A percentile compares a stretch with the other conserved stretches of the same genome.
These are phyloP conservation scores for Phengaris alcon DNA, from an alignment of 2,888 invertebrate species.

Conservation along the genomic window DNA sequence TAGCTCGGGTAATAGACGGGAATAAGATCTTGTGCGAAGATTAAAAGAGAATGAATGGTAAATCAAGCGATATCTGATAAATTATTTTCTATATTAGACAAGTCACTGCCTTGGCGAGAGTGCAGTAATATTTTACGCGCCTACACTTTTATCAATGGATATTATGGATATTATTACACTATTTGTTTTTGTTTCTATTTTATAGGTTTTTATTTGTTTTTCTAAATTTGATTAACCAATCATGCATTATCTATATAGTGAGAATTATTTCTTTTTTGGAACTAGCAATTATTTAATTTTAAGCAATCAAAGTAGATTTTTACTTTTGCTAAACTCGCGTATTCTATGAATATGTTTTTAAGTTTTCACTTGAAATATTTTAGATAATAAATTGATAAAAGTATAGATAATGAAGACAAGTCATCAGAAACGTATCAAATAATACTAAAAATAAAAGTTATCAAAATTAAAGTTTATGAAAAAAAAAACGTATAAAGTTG, in stretches of 20 bases:
- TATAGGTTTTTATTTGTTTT: background rate
- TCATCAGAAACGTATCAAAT: conserved; percentile 6
- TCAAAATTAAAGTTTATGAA: background rate
- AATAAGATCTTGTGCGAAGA: conserved; percentile 15
- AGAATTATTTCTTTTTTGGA: no score
- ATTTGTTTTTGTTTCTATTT: background rate
- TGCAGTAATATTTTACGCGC: conserved; percentile 13
- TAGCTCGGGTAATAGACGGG: background rate
- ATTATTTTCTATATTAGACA: conserved; percentile 12
- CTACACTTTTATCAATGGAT: conserved; percentile 10
- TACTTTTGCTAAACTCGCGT: no score
- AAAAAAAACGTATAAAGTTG: background rate
- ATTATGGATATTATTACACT: background rate
- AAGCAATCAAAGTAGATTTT: no score
- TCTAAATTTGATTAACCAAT: no score
- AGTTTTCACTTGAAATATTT: background rate
- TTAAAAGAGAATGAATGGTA: background rate
- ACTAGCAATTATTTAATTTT: no score
- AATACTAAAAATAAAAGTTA: conserved; percentile 15
- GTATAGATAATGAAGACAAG: background rate
- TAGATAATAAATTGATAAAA: background rate
- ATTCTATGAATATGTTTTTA: no score
- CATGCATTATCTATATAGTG: no score
- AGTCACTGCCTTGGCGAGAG: conserved; percentile 33
- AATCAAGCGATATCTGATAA: conserved; percentile 5